Percentiles rank a stretch among this genome's conserved stretches.
Conservation (phyloP, 2,797 vertebrate genomes). For the Australoheros facetus region DNA sequence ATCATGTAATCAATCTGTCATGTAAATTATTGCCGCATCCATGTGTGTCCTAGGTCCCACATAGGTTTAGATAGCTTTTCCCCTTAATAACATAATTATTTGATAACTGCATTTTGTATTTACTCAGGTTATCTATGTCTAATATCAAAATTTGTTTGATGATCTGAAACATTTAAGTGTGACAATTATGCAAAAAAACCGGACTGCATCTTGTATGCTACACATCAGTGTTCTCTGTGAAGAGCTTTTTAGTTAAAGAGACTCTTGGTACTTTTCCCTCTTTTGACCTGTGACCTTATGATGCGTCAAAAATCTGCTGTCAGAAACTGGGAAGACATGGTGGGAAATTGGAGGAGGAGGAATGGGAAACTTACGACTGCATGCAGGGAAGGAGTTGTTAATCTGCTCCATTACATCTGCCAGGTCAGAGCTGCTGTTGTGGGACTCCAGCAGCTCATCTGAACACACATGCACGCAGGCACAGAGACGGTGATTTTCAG, state of each 20-base stretch:
- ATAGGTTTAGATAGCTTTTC: not conserved
- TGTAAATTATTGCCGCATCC: no score
- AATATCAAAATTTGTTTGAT: not conserved
- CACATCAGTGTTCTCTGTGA: not conserved
- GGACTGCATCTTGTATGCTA: no score
- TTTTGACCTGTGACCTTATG: constrained; percentile 34
- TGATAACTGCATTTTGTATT: not conserved
- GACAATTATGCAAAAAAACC: not conserved
- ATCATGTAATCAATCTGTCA: not conserved
- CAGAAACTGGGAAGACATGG: constrained; percentile 14
- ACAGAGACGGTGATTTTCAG: constrained; percentile 33
- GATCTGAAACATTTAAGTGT: not conserved
- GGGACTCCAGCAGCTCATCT: constrained; percentile 89
- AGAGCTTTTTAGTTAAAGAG: not conserved
- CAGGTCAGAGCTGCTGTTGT: constrained; percentile 90
- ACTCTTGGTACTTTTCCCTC: constrained; percentile 15
- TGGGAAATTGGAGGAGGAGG: not conserved
- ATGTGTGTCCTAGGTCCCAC: not conserved
- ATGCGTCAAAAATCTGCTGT: constrained; percentile 37
- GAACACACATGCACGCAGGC: constrained; percentile 64
- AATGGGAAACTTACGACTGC: constrained; percentile 88
- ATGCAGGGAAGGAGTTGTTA: constrained; percentile 94
- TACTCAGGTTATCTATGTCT: not conserved
- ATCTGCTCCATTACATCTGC: constrained; percentile 97
- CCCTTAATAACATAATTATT: not conserved